Conservation (phyloP, 1,140 invertebrate genomes). For the Zaprionus lachaisei region DNA sequence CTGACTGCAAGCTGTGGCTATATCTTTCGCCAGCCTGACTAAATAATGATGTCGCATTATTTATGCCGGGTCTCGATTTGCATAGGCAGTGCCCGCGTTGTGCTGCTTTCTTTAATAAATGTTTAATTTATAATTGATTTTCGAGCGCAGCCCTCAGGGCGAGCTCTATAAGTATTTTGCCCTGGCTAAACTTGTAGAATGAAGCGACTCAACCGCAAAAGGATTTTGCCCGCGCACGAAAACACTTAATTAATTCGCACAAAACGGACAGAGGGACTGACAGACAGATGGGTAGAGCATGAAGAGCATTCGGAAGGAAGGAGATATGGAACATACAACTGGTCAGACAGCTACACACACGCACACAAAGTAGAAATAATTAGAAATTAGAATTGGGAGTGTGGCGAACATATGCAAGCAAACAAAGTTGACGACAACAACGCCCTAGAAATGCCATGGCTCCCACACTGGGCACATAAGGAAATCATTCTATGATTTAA, state of each 20-base stretch:
- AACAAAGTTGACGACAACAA: slow-evolving; percentile 66
- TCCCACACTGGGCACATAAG: slow-evolving; percentile 17
- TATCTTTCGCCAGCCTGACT: slow-evolving; percentile 69
- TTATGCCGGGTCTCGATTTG: slow-evolving; percentile 76
- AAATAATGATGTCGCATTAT: slow-evolving; percentile 83
- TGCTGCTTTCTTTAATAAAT: slow-evolving; percentile 75
- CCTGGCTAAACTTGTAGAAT: slow-evolving; percentile 27
- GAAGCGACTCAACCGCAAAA: slow-evolving; percentile 74
- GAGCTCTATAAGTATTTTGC: slow-evolving; percentile 10
- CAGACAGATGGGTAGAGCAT: neutral
- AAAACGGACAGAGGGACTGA: slow-evolving; percentile 53
- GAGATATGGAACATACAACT: slow-evolving; percentile 55
- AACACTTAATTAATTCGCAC: slow-evolving; percentile 84
- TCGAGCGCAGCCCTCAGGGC: slow-evolving; percentile 5
- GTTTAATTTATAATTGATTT: slow-evolving; percentile 83
- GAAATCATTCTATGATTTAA: slow-evolving; percentile 46
- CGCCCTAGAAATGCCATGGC: slow-evolving; percentile 53
- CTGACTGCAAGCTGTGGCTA: slow-evolving; percentile 1
- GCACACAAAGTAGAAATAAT: slow-evolving; percentile 68
- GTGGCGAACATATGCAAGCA: slow-evolving; percentile 72
- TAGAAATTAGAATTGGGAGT: slow-evolving; percentile 84
- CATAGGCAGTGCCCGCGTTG: slow-evolving; percentile 49
- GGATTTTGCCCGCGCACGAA: slow-evolving; percentile 81
- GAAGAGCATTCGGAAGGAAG: slow-evolving; percentile 8
- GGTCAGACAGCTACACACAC: slow-evolving; percentile 62